Conservation (phyloP, 2,888 invertebrate genomes). For the Callyntrura guangdongensis region DNA sequence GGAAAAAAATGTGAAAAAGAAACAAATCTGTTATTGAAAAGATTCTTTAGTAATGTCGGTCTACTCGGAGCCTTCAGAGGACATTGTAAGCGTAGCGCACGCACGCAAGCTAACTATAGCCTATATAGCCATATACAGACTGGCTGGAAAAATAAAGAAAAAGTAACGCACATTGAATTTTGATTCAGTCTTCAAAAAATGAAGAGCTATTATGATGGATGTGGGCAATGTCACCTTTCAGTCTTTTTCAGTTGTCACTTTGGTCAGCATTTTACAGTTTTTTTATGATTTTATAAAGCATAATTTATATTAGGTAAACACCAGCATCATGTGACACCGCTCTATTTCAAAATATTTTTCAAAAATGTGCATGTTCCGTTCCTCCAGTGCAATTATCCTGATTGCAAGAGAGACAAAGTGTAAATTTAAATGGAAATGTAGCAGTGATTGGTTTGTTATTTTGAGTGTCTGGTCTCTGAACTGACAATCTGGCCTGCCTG, state of each 20-base stretch:
- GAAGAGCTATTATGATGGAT: conserved; percentile 47
- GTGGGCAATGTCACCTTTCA: neutral
- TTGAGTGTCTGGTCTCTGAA: neutral
- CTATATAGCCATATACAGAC: no score
- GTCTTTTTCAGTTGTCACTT: neutral
- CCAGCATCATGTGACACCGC: no score
- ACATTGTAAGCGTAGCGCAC: neutral
- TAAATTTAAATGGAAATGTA: neutral
- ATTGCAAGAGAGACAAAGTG: no score
- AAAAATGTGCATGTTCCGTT: no score
- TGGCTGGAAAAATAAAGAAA: neutral
- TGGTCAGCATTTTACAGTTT: no score
- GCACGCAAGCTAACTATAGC: no score
- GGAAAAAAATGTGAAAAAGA: neutral
- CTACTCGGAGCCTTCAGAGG: neutral
- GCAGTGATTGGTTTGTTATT: neutral
- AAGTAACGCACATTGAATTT: conserved; percentile 15
- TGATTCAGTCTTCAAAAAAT: conserved; percentile 23
- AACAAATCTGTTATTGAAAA: conserved; percentile 23
- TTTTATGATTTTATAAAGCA: no score
- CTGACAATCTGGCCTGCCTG: conserved; percentile 35
- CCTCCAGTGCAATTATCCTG: no score
- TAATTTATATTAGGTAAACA: no score
- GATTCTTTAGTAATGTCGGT: conserved; percentile 39
- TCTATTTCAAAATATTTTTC: neutral